Percentiles rank a stretch among this genome's conserved stretches.
Conservation (phyloP, 2,113 vertebrate species). For the Albula goreensis region DNA sequence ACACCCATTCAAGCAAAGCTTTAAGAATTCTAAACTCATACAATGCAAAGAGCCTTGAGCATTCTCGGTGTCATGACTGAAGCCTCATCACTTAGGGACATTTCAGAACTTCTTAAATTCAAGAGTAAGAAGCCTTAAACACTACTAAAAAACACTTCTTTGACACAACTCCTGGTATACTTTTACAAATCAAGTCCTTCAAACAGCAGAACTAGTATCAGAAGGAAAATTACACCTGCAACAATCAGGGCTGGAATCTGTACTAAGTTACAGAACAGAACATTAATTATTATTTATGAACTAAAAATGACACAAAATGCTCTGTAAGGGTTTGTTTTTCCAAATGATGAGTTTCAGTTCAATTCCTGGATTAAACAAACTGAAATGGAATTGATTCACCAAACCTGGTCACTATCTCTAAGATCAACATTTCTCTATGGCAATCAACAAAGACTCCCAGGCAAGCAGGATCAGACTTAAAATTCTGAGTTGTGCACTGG, state of each 20-base stretch:
- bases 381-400: background rate
- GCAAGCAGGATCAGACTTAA: background rate
- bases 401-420: background rate
- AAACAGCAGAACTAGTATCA: background rate
- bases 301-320: too few species aligned
- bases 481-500: background rate
- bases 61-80: background rate
- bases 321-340: background rate
- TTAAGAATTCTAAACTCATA: background rate
- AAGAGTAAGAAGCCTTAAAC: background rate
- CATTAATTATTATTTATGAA: too few species aligned
- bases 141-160: background rate
- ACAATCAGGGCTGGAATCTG: background rate
- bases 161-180: background rate
- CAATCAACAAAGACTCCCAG: background rate
- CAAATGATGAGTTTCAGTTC: background rate
- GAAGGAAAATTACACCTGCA: background rate
- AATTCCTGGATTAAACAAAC: background rate
- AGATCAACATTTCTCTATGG: background rate
- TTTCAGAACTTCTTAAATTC: background rate
- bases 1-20: background rate
- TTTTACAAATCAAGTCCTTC: constrained; percentile 1
- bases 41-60: background rate
- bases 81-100: background rate
- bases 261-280: too few species aligned